Conservation (phyloP, 2,797 vertebrate species). For the Arremon brunneinucha region DNA sequence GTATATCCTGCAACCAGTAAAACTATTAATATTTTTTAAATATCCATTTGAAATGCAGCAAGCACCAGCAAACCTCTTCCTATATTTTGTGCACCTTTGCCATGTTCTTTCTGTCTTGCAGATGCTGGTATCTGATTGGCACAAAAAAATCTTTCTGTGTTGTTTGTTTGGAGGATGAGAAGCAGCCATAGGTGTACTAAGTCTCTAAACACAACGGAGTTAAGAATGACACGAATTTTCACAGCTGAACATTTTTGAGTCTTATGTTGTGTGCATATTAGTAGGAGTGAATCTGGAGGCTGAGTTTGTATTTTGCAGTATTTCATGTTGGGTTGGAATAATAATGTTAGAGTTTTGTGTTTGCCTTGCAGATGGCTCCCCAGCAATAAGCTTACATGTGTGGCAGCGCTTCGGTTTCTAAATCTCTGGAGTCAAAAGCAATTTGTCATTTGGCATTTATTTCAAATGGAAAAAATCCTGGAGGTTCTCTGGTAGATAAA, state of each 20-base stretch:
- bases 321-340: background rate
- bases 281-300: background rate
- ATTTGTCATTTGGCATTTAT: background rate
- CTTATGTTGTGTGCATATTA: background rate
- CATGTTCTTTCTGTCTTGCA: background rate
- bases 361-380: background rate
- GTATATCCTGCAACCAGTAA: background rate
- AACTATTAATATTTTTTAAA: background rate
- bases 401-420: background rate
- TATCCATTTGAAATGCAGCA: background rate
- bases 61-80: background rate
- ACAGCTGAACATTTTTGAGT: background rate
- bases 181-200: background rate
- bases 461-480: background rate
- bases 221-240: background rate
- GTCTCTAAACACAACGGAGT: background rate
- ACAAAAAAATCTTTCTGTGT: background rate
- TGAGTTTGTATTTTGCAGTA: background rate
- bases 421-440: background rate
- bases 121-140: background rate
- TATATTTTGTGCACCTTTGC: background rate
- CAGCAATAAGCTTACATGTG: background rate
- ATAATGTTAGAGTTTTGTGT: background rate
- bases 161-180: background rate
- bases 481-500: background rate